Conservation (phyloP, 1,140 invertebrate species). For the Zaprionus ghesquierei region DNA sequence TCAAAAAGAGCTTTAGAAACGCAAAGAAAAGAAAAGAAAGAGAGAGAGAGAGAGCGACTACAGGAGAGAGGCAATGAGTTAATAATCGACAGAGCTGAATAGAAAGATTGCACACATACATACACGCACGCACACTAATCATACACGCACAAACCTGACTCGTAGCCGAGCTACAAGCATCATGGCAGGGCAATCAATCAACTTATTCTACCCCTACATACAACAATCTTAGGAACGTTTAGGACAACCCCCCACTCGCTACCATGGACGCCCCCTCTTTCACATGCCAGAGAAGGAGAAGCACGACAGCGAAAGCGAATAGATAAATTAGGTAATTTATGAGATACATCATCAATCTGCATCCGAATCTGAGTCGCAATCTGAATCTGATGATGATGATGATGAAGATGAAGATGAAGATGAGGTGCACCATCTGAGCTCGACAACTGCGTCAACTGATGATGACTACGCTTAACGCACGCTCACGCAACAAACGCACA, state of each 20-base stretch:
- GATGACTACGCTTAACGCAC: slow-evolving; percentile 16
- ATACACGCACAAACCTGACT: not conserved
- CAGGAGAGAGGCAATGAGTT: not conserved
- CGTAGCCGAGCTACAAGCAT: slow-evolving; percentile 17
- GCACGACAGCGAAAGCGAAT: not conserved
- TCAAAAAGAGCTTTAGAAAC: slow-evolving; percentile 20
- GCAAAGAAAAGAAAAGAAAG: not conserved
- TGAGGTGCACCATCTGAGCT: slow-evolving; percentile 3
- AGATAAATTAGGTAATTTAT: not conserved
- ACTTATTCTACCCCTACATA: not conserved
- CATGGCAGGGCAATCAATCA: slow-evolving; percentile 33
- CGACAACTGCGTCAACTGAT: slow-evolving; percentile 13
- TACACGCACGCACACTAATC: not conserved
- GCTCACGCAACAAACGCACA: not conserved
- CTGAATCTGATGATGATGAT: not conserved
- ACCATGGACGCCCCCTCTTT: not conserved
- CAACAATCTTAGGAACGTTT: not conserved
- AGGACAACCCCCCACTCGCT: too few species aligned
- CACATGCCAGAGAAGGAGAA: not conserved
- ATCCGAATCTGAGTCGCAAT: not conserved
- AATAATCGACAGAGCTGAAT: not conserved
- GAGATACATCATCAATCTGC: not conserved
- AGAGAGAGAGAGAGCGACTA: not conserved
- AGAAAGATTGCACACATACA: not conserved
- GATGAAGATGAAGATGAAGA: not conserved